These are phyloP conservation scores for Diorhabda elongata DNA, from an alignment of 1,140 invertebrate genomes.

Conservation along the genomic window DNA sequence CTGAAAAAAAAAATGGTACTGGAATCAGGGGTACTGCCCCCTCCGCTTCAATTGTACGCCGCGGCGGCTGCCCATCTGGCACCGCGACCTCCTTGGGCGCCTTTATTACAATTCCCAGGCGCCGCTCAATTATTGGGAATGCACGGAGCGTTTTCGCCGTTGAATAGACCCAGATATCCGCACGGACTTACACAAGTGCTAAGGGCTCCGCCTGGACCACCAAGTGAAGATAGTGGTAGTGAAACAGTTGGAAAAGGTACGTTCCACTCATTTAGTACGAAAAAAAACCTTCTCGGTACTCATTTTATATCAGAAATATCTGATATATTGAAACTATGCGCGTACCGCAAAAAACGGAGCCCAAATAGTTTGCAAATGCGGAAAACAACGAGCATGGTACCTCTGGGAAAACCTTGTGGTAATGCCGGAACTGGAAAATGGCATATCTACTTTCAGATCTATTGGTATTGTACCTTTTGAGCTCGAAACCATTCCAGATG, in stretches of 20 bases:
- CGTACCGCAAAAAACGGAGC: too few species aligned
- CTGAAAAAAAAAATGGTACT: constrained; percentile 41
- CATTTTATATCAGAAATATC: neutral
- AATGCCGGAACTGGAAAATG: too few species aligned
- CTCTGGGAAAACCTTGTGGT: too few species aligned
- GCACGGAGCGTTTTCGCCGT: constrained; percentile 43
- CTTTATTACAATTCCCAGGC: constrained; percentile 44
- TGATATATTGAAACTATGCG: too few species aligned
- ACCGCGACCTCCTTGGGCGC: constrained; percentile 46
- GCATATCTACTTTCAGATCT: too few species aligned
- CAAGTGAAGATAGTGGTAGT: constrained; percentile 46
- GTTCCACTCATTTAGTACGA: constrained; percentile 4
- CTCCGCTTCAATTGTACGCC: constrained; percentile 45
- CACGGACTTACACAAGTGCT: constrained; percentile 36
- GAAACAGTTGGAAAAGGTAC: constrained; percentile 47
- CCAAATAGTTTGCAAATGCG: too few species aligned
- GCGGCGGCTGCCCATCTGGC: constrained; percentile 43
- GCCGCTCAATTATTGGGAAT: constrained; percentile 43
- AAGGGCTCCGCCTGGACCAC: constrained; percentile 43
- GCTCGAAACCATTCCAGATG: too few species aligned
- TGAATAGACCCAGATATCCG: constrained; percentile 42
- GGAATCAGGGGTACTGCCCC: constrained; percentile 45
- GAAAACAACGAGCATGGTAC: too few species aligned
- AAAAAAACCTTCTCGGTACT: neutral
- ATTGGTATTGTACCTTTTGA: too few species aligned